phyloP scores from a whole-genome alignment of 2,113 vertebrate species.

The Saimiri boliviensis region DNA sequence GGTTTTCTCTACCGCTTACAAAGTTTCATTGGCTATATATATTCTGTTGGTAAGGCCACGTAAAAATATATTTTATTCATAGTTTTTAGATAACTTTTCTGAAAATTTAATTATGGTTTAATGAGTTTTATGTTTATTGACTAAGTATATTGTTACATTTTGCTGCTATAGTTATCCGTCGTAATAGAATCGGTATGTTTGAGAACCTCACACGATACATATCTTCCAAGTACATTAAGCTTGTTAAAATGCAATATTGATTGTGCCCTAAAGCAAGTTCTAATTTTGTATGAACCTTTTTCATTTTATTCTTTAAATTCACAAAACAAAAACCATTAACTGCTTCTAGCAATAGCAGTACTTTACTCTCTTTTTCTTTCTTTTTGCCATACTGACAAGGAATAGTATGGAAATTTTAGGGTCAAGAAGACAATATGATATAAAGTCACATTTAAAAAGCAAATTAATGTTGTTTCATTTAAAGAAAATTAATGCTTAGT shows the following conservation, averaged over 20 bases:
- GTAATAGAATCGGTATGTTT: constrained; percentile 18
- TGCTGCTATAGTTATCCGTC: constrained; percentile 55
- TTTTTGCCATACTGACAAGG: background rate
- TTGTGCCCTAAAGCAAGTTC: constrained; percentile 56
- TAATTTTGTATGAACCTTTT: constrained; percentile 57
- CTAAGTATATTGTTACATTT: constrained; percentile 7
- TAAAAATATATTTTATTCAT: constrained; percentile 52
- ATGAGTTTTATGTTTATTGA: constrained; percentile 68
- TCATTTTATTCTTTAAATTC: constrained; percentile 59
- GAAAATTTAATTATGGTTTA: constrained; percentile 75
- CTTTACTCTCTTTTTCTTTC: background rate
- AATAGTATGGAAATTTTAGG: background rate
- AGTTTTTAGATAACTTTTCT: constrained; percentile 59
- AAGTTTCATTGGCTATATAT: background rate
- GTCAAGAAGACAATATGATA: constrained; percentile 6
- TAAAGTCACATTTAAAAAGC: background rate
- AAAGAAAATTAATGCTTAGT: background rate
- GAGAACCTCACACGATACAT: background rate
- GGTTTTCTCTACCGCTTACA: background rate
- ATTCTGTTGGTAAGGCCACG: constrained; percentile 48
- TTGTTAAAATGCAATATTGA: constrained; percentile 57
- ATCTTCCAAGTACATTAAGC: constrained; percentile 7
- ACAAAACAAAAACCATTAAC: constrained; percentile 36
- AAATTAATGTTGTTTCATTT: background rate
- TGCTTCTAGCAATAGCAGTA: constrained; percentile 32